phyloP scores from a whole-genome alignment of 2,888 invertebrate species.

The Conchocele bisecta region DNA sequence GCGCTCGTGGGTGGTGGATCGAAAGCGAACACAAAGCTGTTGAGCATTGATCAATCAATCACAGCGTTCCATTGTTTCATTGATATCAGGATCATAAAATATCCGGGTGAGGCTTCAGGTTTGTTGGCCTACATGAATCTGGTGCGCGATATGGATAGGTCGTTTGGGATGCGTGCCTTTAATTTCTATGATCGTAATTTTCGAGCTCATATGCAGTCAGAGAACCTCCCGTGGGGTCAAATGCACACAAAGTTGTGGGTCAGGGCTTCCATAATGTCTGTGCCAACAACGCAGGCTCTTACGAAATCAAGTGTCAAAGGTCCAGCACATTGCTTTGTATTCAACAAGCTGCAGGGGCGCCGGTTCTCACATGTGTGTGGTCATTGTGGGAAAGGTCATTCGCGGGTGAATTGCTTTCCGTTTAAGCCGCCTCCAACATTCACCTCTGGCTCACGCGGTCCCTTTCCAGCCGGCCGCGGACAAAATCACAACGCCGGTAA shows the following conservation, averaged over 20 bases:
- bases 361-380: not conserved
- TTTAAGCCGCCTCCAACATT: too few relatives aligned
- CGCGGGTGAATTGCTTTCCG: not conserved
- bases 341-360: too few relatives aligned
- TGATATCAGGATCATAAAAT: not conserved
- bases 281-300: too few relatives aligned
- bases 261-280: not conserved
- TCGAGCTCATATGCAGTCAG: not conserved
- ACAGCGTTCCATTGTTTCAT: conserved; percentile 7
- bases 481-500: too few relatives aligned
- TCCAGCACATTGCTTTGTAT: too few relatives aligned
- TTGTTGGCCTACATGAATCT: not conserved
- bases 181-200: not conserved
- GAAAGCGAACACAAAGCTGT: too few relatives aligned
- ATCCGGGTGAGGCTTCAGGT: not conserved
- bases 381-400: not conserved
- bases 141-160: not conserved
- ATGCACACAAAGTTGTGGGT: not conserved
- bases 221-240: conserved; percentile 4
- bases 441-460: too few relatives aligned
- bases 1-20: too few relatives aligned
- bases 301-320: too few relatives aligned
- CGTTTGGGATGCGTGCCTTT: not conserved
- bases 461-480: too few relatives aligned
- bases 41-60: not conserved